Percentiles rank a stretch among this genome's conserved stretches.
These are phyloP conservation scores for Fratercula arctica DNA, from an alignment of 2,797 vertebrate genomes.

Conservation along the genomic window DNA sequence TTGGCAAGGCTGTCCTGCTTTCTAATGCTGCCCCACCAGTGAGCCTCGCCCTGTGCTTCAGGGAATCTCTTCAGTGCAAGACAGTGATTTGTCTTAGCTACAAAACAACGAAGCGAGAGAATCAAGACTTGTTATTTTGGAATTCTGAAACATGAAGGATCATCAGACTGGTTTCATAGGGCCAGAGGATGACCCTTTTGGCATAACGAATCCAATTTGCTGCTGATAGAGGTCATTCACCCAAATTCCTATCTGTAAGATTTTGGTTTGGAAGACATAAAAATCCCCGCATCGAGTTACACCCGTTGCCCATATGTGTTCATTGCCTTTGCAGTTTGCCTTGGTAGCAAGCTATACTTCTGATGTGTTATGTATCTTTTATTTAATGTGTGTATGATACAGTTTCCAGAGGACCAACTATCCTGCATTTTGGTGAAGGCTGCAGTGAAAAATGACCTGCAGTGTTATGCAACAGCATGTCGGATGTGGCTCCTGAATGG, in stretches of 20 bases:
- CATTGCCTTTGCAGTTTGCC: not conserved
- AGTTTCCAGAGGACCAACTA: not conserved
- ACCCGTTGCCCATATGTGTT: accelerated
- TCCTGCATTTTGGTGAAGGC: not conserved
- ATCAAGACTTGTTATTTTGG: not conserved
- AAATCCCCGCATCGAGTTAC: accelerated
- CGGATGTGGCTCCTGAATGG: not conserved
- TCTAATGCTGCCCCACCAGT: not conserved
- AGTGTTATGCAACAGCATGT: accelerated
- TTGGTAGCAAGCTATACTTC: not conserved
- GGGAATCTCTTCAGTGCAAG: not conserved
- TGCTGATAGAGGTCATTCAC: not conserved
- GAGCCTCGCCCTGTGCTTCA: not conserved
- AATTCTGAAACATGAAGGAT: not conserved
- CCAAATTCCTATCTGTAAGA: not conserved
- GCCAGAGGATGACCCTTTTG: not conserved
- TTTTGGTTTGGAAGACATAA: not conserved
- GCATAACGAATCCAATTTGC: not conserved
- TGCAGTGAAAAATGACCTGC: not conserved
- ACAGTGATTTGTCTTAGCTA: not conserved
- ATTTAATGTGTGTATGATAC: not conserved
- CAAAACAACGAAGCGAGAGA: not conserved
- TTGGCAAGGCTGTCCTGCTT: not conserved
- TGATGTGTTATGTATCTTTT: not conserved
- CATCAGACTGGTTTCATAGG: not conserved